These are phyloP conservation scores for Brotogeris chrysoptera DNA, from an alignment of 2,797 vertebrate genomes.

Conservation along the genomic window DNA sequence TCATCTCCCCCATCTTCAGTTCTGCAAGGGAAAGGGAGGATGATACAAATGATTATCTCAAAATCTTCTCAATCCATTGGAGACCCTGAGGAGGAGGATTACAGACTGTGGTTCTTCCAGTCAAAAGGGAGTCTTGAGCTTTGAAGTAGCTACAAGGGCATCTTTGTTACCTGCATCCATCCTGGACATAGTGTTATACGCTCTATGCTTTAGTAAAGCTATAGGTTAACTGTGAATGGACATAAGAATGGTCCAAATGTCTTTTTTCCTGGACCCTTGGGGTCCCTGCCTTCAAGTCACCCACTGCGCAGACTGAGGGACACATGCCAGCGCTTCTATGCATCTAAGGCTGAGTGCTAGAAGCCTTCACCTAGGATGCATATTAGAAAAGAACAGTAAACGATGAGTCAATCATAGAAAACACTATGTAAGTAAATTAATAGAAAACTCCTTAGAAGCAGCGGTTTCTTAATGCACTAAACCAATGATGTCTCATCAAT, in stretches of 20 bases:
- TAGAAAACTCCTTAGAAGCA: conserved; percentile 17
- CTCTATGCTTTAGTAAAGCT: neutral
- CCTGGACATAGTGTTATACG: neutral
- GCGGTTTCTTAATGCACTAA: conserved; percentile 45
- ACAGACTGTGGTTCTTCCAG: neutral
- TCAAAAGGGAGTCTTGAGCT: neutral
- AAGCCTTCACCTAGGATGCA: neutral
- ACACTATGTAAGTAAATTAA: conserved; percentile 44
- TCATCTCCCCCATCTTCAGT: neutral
- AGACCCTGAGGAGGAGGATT: neutral
- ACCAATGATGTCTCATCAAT: conserved; percentile 2
- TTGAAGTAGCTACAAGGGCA: neutral
- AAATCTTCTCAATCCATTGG: neutral
- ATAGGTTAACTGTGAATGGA: neutral
- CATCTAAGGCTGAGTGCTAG: neutral
- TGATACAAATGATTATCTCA: neutral
- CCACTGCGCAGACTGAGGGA: neutral
- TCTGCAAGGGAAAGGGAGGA: conserved; percentile 34
- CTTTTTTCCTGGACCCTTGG: neutral
- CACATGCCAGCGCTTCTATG: neutral
- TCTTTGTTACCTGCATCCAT: neutral
- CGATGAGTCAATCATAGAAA: neutral
- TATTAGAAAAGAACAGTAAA: neutral
- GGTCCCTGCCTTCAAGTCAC: neutral
- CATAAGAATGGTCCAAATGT: neutral